Base-by-base conservation (phyloP, 2,888 invertebrate species). In the Polydrusus tereticollis region DNA sequence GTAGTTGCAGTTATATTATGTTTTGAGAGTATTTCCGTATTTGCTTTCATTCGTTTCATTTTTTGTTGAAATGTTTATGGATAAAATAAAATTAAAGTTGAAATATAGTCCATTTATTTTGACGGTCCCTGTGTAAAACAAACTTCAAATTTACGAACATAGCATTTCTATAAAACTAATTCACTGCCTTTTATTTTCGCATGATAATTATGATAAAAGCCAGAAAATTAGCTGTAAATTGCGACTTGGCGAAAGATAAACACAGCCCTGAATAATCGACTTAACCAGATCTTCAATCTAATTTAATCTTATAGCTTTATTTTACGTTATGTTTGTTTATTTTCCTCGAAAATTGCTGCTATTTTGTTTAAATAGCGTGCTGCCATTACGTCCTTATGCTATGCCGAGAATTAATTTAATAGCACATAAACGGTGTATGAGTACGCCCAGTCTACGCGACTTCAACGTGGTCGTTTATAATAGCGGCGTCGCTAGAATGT, bases 221-320 rank as follows among this genome's bases (percentile, higher is more conserved):
- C 16, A 38, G 60, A 70, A 69, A 73, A 73, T 73, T 73, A 73
- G 73, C 66, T 66, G 70, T 66, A 73, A 73, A 73, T 73, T 73
- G 69, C 69, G 66, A 69, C 45, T 57, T 12, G 63, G 29, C 45
- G 18, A 64, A 69, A 73, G 65, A 73, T 69, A 73, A 73, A 73
- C 72, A 66, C 55, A 18, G 57, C 20, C 66, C 20, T 29, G 55
- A 38, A 45, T 69, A 73, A 65, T 65, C 62, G 57, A 45, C 50
- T 29, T 50, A 69, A 52, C 64, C 60, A 69, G 69, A 69, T 69
- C 50, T 73, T 63, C 73, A 73, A 73, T 73, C 73, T 73, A 73
- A 73, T 73, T 74, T 74, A 74, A 74, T 74, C 68, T 74, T 72
- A 74, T 74, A 69, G 74, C 74, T 74, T 74, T 62, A 74, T 74